Percentiles rank a stretch among this genome's conserved stretches.
phyloP scores from a whole-genome alignment of 2,888 invertebrate genomes.

The Drosophila greeni region DNA sequence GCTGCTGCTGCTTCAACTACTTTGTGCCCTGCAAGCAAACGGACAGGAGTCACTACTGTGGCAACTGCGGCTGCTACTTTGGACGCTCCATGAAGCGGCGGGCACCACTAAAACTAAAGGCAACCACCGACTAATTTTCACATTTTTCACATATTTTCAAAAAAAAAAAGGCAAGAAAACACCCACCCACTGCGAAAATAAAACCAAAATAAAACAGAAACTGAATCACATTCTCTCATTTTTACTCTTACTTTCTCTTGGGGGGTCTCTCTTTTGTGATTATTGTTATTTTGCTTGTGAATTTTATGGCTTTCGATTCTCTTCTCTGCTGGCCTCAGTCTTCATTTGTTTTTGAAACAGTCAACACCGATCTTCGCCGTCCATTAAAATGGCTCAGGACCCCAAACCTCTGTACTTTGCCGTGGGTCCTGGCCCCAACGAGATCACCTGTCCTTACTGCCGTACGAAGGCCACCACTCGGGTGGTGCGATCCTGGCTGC shows the following conservation, averaged over 20 bases:
- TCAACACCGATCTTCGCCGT: conserved; percentile 27
- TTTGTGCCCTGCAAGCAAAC: conserved; percentile 74
- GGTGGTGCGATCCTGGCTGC: conserved; percentile 64
- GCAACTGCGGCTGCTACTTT: conserved; percentile 77
- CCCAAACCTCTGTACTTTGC: conserved; percentile 73
- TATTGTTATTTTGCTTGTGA: not conserved
- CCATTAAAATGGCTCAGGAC: conserved; percentile 51
- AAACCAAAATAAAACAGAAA: conserved; percentile 5
- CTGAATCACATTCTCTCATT: conserved; percentile 11
- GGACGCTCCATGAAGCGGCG: conserved; percentile 75
- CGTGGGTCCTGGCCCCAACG: conserved; percentile 75
- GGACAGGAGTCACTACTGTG: conserved; percentile 77
- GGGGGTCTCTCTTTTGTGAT: not conserved
- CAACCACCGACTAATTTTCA: conserved; percentile 25
- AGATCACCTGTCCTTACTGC: conserved; percentile 76
- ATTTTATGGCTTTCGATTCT: conserved; percentile 6
- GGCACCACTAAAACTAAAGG: conserved; percentile 58
- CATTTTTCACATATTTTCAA: conserved; percentile 8
- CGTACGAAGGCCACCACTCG: conserved; percentile 68
- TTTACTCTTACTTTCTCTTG: conserved; percentile 15
- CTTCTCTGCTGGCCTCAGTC: conserved; percentile 39
- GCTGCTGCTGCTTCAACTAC: conserved; percentile 74
- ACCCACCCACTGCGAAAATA: conserved; percentile 27
- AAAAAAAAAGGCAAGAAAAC: conserved; percentile 3
- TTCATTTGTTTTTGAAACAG: conserved; percentile 34